These are phyloP conservation scores for Rhagonycha fulva DNA, from an alignment of 2,888 invertebrate genomes.

Conservation along the genomic window DNA sequence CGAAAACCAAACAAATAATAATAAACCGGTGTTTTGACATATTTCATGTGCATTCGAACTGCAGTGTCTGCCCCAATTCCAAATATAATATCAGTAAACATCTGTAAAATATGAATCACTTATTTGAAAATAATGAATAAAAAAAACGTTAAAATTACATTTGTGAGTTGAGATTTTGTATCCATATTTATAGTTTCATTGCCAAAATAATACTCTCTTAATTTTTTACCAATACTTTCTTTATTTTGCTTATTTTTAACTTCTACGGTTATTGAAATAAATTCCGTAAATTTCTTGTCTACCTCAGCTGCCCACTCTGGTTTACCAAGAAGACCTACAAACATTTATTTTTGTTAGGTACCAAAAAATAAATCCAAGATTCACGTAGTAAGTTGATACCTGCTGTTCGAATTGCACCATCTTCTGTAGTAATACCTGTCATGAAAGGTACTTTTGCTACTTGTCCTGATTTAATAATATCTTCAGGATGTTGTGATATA, in stretches of 20 bases:
- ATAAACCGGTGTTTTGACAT: constrained; percentile 63
- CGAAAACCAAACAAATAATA: constrained; percentile 70
- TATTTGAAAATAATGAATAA: neutral
- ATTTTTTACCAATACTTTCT: neutral
- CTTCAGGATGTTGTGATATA: constrained; percentile 65
- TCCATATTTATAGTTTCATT: neutral
- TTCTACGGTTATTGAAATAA: constrained; percentile 36
- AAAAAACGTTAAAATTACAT: neutral
- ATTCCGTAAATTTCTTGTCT: constrained; percentile 7
- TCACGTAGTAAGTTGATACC: neutral
- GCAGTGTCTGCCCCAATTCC: constrained; percentile 66
- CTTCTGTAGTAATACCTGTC: constrained; percentile 72
- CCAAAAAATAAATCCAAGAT: neutral
- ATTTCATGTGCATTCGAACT: constrained; percentile 59
- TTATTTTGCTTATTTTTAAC: neutral
- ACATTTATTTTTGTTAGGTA: neutral
- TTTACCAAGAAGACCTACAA: constrained; percentile 42
- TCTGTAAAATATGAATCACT: constrained; percentile 56
- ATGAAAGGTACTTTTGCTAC: constrained; percentile 68
- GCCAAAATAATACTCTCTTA: neutral
- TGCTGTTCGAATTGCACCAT: constrained; percentile 67
- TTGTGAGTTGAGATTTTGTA: neutral
- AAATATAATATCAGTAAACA: constrained; percentile 76
- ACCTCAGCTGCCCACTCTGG: constrained; percentile 49
- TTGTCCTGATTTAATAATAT: constrained; percentile 56